Evolutionary conservation across 2,797 vertebrate species (phyloP), one percentile per base, ranked within the genome.

Genomic region (Hipposideros larvatus): DNA sequence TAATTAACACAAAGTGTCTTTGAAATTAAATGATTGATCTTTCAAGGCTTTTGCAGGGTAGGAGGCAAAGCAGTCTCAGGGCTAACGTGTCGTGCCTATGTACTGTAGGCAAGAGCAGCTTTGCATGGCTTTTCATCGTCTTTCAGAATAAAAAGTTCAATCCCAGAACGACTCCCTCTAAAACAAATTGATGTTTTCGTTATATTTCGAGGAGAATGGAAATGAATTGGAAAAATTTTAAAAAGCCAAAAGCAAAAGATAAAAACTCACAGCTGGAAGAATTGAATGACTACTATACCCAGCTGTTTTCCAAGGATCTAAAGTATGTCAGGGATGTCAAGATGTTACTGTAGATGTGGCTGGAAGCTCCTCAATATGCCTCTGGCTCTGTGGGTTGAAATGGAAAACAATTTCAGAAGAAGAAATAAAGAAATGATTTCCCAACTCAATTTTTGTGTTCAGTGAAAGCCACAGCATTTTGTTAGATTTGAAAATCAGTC

Each of bases 221-320:
- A 68, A 93, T 82, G 80, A 80, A 89, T 46, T 92, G 91, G 79
- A 65, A 96, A 94, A 94, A 83, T 28, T 71, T 78, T 83, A 24
- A 87, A 91, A 95, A 91, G 48, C 75, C 78, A 16, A 92, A 91
- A 91, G 91, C 57, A 73, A 91, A 92, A 94, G 95, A 71, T 82
- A 91, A 87, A 92, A 96, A 87, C 43, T 53, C 77, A 86, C 73
- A 92, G 93, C 87, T 96, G 93, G 89, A 94, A 94, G 43, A 95
- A 71, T 8, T 41, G 66, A 95, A 92, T 96, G 73, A 90, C 31
- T 83, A 55, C n/a, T 77, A 48, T 31, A 85, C 41, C 70, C 90
- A 95, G 73, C 84, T 95, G 75, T 93, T 93, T 93, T 43, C 77
- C 77, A 88, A 87, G 75, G 77, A 53, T 68, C 48, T 68, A 34